Evolutionary conservation across 2,113 vertebrate species (phyloP).

Genomic region (Microtus ochrogaster): DNA sequence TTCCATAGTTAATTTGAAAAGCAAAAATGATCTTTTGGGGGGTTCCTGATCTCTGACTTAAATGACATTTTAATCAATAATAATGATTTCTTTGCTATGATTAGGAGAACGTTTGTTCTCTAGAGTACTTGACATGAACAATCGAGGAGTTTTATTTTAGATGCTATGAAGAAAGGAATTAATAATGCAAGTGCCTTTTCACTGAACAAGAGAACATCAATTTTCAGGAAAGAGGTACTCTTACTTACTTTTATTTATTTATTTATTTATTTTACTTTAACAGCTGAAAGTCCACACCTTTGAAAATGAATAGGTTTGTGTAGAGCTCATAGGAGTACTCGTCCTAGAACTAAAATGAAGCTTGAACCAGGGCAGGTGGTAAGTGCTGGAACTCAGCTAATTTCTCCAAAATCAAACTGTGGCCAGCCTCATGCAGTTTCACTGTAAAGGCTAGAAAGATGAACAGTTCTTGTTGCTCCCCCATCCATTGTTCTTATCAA

Average conservation of each 20-base stretch:
- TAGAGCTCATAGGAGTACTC: too few relatives aligned
- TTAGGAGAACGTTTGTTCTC: constrained; percentile 74
- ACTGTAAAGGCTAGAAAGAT: not conserved
- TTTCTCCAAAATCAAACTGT: not conserved
- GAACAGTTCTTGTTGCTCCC: not conserved
- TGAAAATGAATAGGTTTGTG: not conserved
- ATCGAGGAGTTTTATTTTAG: constrained; percentile 74
- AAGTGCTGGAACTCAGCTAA: rapidly evolving
- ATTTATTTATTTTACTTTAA: not conserved
- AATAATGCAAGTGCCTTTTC: not conserved
- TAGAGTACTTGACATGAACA: constrained; percentile 57
- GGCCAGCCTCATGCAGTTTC: not conserved
- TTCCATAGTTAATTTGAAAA: constrained; percentile 84
- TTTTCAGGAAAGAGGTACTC: not conserved
- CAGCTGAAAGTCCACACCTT: rapidly evolving
- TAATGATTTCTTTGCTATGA: constrained; percentile 73
- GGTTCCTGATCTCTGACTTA: constrained; percentile 83
- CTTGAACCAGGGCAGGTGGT: rapidly evolving
- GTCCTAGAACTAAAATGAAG: not conserved
- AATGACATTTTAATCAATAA: constrained; percentile 85
- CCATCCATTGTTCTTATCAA: not conserved
- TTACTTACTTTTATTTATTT: not conserved
- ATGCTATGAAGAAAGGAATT: not conserved
- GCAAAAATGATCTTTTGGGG: constrained; percentile 80
- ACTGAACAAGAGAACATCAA: not conserved